Conservation (phyloP, 2,113 vertebrate species). For the Bothrops jararaca region DNA sequence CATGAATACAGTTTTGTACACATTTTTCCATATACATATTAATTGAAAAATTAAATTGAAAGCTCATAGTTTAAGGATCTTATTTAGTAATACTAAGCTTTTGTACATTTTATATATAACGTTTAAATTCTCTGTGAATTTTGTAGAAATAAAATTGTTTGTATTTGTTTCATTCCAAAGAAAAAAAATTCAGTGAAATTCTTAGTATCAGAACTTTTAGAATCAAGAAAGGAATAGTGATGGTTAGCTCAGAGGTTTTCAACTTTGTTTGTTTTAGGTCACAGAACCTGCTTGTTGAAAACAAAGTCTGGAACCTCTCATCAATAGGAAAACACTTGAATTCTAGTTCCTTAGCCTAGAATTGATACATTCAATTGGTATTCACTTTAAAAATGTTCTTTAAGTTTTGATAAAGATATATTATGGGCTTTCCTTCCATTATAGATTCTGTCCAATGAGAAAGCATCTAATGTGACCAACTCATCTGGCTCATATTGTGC, state of each 20-base stretch:
- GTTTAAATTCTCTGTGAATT: neutral
- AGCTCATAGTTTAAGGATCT: neutral
- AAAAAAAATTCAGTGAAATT: neutral
- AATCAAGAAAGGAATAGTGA: neutral
- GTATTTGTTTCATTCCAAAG: neutral
- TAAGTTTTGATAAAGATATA: neutral
- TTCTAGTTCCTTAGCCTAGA: neutral
- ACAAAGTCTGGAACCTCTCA: neutral
- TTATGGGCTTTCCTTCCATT: neutral
- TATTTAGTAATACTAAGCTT: neutral
- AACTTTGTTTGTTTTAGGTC: neutral
- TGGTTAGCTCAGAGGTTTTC: neutral
- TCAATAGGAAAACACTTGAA: neutral
- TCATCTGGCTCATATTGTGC: neutral
- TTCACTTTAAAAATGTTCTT: neutral
- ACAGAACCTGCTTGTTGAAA: neutral
- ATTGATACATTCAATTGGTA: neutral
- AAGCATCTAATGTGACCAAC: neutral
- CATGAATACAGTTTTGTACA: slow-evolving; percentile 29
- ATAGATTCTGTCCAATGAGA: neutral
- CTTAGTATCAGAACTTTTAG: neutral
- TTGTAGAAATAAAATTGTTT: neutral
- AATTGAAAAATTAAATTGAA: neutral
- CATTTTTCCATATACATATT: neutral
- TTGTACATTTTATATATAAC: neutral